A percentile compares a stretch with the other conserved stretches of the same genome.
phyloP scores from a whole-genome alignment of 2,888 invertebrate species.

The Torymus auratus region DNA sequence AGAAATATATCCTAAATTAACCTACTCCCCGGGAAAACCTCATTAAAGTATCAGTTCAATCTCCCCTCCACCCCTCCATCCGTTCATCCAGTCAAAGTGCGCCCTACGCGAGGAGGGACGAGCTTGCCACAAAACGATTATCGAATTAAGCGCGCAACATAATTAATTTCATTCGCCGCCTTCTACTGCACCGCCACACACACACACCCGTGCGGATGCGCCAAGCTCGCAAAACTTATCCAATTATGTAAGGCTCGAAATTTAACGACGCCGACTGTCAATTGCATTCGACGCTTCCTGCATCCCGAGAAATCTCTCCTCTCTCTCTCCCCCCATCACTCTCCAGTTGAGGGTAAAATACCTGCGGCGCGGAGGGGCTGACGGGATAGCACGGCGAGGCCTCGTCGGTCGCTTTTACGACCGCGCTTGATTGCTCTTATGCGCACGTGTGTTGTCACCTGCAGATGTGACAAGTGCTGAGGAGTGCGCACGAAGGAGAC shows the following conservation, averaged over 20 bases:
- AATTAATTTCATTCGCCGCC: conserved; percentile 15
- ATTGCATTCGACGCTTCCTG: conserved; percentile 23
- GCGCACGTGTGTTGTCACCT: background rate
- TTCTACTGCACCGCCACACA: too few relatives aligned
- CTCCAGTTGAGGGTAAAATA: too few relatives aligned
- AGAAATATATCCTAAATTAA: too few relatives aligned
- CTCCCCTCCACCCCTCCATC: too few relatives aligned
- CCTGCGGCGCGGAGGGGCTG: too few relatives aligned
- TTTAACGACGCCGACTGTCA: conserved; percentile 39
- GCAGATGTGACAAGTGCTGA: background rate
- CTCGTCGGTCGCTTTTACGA: conserved; percentile 39
- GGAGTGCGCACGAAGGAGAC: conserved; percentile 12
- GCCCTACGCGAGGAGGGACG: too few relatives aligned
- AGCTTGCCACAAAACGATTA: conserved; percentile 8
- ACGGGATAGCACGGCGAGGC: too few relatives aligned
- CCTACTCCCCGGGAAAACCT: too few relatives aligned
- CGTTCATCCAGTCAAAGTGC: too few relatives aligned
- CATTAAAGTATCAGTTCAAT: too few relatives aligned
- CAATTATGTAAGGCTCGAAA: conserved; percentile 1
- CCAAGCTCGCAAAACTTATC: background rate
- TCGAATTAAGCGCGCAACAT: conserved; percentile 23
- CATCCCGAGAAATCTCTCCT: background rate
- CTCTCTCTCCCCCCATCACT: background rate
- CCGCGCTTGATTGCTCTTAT: conserved; percentile 51
- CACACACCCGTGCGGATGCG: background rate